Evolutionary conservation across 2,113 vertebrate species (phyloP), one percentile per base, ranked within the genome.

Genomic region (Thamnaconus septentrionalis): DNA sequence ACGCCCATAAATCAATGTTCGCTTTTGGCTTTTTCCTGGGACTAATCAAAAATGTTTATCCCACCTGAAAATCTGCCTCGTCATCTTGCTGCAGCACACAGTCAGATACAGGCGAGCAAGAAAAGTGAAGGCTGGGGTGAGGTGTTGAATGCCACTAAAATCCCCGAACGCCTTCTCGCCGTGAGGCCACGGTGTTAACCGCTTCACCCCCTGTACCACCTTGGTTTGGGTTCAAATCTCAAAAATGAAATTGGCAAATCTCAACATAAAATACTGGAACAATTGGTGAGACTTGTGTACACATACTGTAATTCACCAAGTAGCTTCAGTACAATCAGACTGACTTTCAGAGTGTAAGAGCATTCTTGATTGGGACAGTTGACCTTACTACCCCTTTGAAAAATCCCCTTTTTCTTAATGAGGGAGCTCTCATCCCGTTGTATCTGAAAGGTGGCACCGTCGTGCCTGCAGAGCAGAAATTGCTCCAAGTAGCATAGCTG

Each of bases 11-110:
- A 63, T 50, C 54, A 40, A 46, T 71, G 6, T 56, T 55, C 62
- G 53, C 44, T 68, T 63, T 41, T 48, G 58, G 53, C 18, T 1
- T 31, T 44, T 58, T 49, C 31, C 52, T 6, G 12, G 48, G 58
- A 43, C 51, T 8, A 39, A 78, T 83, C 69, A 61, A 41, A 76
- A 31, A 61, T 48, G 11, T 6, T 60, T 41, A 11, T 39, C 57
- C 41, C 41, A 60, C 55, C 67, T 66, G 39, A 48, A 7, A 53
- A 74, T 44, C 12, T n/a, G 76, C 75, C 62, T 43, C 9, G 8
- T 73, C 70, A 76, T 74, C 43, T 50, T 63, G 65, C 73, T 46
- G 69, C 72, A 80, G 73, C 18, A n/a, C 9, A 11, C 56, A 43
- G 61, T n/a, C 18, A 64, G 50, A 67, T 18, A 46, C 44, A 56